Evolutionary conservation across 2,113 vertebrate species (phyloP).

Genomic region (Pachycephala philippinensis): DNA sequence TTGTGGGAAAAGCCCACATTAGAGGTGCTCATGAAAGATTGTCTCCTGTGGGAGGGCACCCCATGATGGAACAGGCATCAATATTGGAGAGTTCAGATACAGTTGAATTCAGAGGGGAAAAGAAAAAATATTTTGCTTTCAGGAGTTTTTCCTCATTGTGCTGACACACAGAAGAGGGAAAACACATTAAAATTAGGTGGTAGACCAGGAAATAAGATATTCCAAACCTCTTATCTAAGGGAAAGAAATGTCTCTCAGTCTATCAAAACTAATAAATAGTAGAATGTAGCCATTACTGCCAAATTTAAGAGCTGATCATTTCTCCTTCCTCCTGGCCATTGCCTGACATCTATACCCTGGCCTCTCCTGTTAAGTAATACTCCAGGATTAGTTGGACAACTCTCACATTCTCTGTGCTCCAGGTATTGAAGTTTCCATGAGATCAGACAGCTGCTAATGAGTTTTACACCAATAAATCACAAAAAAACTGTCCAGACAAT

Average conservation of each 20-base stretch:
- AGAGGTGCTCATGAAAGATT: neutral
- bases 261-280: neutral
- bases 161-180: fast-evolving
- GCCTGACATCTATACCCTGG: neutral
- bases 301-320: neutral
- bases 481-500: neutral
- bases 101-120: neutral
- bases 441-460: neutral
- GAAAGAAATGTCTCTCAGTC: neutral
- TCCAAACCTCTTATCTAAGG: neutral
- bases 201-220: neutral
- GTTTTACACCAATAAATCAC: neutral
- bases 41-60: neutral
- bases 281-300: neutral
- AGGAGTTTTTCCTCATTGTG: neutral
- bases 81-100: fast-evolving
- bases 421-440: neutral
- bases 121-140: neutral
- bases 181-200: neutral
- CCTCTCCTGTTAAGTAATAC: neutral
- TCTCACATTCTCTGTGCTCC: neutral
- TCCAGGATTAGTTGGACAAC: neutral
- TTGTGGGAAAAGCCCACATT: neutral
- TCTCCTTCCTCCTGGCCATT: neutral
- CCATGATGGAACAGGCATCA: neutral